phyloP scores from a whole-genome alignment of 2,113 vertebrate genomes.

The Lathamus discolor region DNA sequence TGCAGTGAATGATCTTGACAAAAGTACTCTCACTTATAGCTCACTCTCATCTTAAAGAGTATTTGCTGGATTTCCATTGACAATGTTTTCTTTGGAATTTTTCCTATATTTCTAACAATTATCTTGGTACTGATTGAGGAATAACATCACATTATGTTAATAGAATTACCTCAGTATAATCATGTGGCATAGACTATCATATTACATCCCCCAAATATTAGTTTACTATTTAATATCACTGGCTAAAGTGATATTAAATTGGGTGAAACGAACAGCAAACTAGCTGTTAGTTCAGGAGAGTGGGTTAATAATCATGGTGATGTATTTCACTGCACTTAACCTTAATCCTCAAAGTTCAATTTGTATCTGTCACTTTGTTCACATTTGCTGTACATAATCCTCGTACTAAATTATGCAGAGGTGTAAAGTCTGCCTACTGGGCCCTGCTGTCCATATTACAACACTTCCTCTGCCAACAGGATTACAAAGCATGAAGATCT shows the following conservation, averaged over 20 bases:
- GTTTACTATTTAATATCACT: background rate
- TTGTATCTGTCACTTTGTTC: background rate
- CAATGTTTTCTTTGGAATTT: background rate
- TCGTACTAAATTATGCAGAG: background rate
- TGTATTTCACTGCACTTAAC: background rate
- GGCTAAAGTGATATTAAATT: background rate
- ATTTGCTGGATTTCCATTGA: background rate
- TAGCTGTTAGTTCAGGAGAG: background rate
- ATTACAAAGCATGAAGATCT: background rate
- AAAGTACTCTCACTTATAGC: background rate
- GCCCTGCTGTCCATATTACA: background rate
- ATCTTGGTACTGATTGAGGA: background rate
- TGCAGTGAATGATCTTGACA: background rate
- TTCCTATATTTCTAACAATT: background rate
- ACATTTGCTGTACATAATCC: background rate
- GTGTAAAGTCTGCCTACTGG: background rate
- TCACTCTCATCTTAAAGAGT: background rate
- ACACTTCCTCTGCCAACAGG: background rate
- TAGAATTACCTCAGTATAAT: background rate
- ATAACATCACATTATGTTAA: background rate
- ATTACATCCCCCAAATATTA: background rate
- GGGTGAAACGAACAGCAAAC: background rate
- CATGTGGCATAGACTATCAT: background rate
- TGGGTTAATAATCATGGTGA: slow-evolving; percentile 9
- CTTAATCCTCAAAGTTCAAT: slow-evolving; percentile 24